These are phyloP conservation scores for Diglossa cyanea DNA, from an alignment of 2,797 vertebrate species.

Conservation along the genomic window DNA sequence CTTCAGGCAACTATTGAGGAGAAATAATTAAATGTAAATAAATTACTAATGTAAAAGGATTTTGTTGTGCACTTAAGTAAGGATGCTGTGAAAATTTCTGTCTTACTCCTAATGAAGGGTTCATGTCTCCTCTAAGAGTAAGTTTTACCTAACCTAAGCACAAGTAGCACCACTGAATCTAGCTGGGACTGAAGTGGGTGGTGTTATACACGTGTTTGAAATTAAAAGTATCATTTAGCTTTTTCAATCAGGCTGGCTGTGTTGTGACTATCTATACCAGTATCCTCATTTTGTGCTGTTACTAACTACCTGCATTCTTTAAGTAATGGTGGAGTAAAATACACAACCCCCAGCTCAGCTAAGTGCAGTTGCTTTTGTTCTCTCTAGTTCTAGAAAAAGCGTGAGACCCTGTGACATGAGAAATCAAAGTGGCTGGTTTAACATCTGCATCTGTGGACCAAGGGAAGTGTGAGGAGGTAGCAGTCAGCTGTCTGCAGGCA, in stretches of 20 bases:
- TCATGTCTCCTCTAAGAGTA: neutral
- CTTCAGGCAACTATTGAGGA: neutral
- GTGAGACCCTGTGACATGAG: neutral
- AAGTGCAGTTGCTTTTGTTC: neutral
- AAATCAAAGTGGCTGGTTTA: neutral
- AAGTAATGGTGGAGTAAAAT: neutral
- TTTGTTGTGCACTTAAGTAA: neutral
- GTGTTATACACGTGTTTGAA: neutral
- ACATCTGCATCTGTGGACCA: neutral
- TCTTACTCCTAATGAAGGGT: neutral
- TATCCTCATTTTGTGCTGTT: neutral
- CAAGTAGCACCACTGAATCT: neutral
- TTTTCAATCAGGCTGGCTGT: neutral
- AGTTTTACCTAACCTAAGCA: neutral
- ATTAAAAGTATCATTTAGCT: neutral
- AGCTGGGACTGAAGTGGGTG: neutral
- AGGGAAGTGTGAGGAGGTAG: neutral
- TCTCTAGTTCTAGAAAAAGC: neutral
- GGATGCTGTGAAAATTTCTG: neutral
- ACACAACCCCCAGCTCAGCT: neutral
- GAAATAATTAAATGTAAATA: constrained; percentile 47
- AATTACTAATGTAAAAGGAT: constrained; percentile 17
- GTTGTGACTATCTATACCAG: neutral
- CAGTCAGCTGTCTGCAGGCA: neutral
- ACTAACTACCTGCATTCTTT: neutral